phyloP scores from a whole-genome alignment of 2,113 vertebrate genomes.

The Deroptyus accipitrinus region DNA sequence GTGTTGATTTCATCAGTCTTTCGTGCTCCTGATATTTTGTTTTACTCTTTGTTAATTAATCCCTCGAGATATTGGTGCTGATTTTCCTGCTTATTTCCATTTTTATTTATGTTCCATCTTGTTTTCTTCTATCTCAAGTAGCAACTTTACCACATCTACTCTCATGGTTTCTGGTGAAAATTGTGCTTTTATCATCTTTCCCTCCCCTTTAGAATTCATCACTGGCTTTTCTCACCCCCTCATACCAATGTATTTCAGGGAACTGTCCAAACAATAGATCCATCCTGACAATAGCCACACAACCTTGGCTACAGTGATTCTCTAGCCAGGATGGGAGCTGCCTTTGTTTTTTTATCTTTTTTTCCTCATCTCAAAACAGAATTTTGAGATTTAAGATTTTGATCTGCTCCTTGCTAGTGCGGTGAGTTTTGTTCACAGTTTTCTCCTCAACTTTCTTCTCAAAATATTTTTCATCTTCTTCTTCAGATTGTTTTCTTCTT shows the following conservation, averaged over 20 bases:
- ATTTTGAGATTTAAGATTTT: background rate
- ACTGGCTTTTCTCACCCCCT: background rate
- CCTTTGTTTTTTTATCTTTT: background rate
- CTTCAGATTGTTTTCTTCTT: background rate
- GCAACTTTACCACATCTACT: background rate
- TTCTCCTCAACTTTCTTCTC: background rate
- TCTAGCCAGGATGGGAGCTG: background rate
- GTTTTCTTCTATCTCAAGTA: background rate
- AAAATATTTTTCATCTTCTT: background rate
- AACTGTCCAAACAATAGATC: background rate
- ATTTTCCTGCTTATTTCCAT: background rate
- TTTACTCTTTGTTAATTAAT: background rate
- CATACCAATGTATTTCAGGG: background rate
- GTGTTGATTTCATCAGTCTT: background rate
- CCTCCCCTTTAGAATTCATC: background rate
- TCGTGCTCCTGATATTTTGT: background rate
- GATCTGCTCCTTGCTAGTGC: background rate
- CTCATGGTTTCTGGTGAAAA: background rate
- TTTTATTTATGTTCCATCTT: background rate
- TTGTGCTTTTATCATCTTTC: background rate
- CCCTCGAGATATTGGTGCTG: background rate
- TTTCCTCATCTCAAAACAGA: background rate
- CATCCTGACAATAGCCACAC: background rate
- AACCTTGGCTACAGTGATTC: background rate
- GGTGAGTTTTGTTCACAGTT: background rate